Conservation (phyloP, 2,888 invertebrate species). For the Encarsia formosa region DNA sequence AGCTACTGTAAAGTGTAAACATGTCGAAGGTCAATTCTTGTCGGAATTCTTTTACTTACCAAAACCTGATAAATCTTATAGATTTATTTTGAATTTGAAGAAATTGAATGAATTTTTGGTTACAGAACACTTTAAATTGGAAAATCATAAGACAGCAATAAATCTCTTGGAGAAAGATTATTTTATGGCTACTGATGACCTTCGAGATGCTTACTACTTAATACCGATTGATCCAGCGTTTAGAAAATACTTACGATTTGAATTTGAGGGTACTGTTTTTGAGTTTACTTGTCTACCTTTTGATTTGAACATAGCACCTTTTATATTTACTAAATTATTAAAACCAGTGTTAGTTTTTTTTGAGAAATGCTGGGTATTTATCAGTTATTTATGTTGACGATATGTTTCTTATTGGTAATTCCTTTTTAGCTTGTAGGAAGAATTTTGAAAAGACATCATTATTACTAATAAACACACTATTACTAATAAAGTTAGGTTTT, state of each 20-base stretch:
- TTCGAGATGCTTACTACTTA: conserved; percentile 25
- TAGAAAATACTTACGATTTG: conserved; percentile 26
- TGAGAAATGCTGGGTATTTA: conserved; percentile 15
- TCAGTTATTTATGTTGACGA: conserved; percentile 27
- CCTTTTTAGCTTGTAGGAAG: too few relatives aligned
- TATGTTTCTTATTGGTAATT: conserved; percentile 18
- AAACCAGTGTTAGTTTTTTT: conserved; percentile 20
- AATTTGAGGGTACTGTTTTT: conserved; percentile 9
- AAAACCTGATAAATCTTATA: conserved; percentile 19
- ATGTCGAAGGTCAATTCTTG: conserved; percentile 16
- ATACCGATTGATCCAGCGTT: conserved; percentile 10
- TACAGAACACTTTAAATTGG: conserved; percentile 26
- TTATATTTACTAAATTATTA: conserved; percentile 25
- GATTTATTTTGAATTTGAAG: conserved; percentile 26
- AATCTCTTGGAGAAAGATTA: conserved; percentile 10
- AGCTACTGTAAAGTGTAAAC: conserved; percentile 15
- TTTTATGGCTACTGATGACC: conserved; percentile 22
- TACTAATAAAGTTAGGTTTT: too few relatives aligned
- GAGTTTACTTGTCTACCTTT: conserved; percentile 28
- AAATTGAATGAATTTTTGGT: conserved; percentile 23
- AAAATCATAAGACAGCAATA: conserved; percentile 20
- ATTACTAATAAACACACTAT: too few relatives aligned
- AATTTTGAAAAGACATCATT: too few relatives aligned
- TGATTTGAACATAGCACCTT: conserved; percentile 22
- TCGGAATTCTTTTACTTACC: conserved; percentile 20